Conservation (phyloP, 2,888 invertebrate species). For the Ornithoptera priamus region DNA sequence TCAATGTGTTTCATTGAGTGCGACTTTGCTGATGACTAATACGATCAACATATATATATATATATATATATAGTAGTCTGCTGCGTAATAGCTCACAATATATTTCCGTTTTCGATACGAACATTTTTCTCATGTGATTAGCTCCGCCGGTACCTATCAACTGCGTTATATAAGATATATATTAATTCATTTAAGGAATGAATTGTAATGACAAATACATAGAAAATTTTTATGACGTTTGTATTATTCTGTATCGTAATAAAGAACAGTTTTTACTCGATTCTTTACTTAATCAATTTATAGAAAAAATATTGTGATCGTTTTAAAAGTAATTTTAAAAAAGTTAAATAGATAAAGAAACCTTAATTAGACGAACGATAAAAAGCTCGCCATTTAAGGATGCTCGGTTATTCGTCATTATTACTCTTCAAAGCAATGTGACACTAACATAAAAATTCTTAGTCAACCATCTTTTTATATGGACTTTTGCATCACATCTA, state of each 20-base stretch:
- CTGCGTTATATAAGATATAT: constrained; percentile 28
- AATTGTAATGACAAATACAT: constrained; percentile 15
- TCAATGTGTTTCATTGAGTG: constrained; percentile 19
- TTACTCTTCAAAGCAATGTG: too few species aligned
- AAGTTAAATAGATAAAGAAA: too few species aligned
- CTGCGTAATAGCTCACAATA: constrained; percentile 17
- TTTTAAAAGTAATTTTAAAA: too few species aligned
- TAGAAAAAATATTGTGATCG: too few species aligned
- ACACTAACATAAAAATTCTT: too few species aligned
- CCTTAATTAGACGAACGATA: too few species aligned
- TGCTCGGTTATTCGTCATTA: too few species aligned
- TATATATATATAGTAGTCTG: not conserved
- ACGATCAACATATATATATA: constrained; percentile 10
- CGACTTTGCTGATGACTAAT: constrained; percentile 18
- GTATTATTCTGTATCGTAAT: not conserved
- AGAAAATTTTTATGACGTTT: constrained; percentile 5
- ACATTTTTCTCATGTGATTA: constrained; percentile 49
- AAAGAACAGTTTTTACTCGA: not conserved
- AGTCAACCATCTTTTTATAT: too few species aligned
- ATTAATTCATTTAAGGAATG: constrained; percentile 7
- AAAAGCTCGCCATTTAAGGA: too few species aligned
- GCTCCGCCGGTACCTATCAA: constrained; percentile 33
- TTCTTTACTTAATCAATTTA: too few species aligned
- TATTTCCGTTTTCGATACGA: constrained; percentile 33
- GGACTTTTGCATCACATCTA: too few species aligned